Percentiles rank a stretch among this genome's conserved stretches.
Evolutionary conservation across 2,113 vertebrate species (phyloP).

Genomic region (Bos indicus): DNA sequence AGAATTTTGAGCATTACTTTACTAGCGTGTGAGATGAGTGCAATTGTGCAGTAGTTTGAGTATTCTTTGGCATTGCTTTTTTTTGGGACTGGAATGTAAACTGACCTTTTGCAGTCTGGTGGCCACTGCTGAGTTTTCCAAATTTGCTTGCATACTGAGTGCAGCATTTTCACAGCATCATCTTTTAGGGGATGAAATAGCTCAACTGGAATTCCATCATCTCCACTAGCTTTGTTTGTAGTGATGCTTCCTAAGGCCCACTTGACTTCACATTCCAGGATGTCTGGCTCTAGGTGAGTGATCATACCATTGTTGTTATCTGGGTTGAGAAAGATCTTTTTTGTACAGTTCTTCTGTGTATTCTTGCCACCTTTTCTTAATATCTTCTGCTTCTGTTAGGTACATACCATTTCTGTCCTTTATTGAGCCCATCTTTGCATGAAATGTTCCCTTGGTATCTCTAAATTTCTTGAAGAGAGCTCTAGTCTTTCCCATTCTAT

Average conservation of each 20-base stretch:
- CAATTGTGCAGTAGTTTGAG: neutral
- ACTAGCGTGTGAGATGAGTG: neutral
- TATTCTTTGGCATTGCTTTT: neutral
- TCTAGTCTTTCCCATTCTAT: neutral
- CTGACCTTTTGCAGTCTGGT: neutral
- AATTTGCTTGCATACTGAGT: neutral
- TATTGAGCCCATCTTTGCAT: neutral
- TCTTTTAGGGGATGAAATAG: neutral
- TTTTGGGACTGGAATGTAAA: neutral
- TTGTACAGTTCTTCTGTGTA: neutral
- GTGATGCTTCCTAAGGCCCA: neutral
- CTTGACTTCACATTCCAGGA: neutral
- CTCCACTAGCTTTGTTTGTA: rapidly evolving
- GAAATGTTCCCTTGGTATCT: neutral
- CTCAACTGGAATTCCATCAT: neutral
- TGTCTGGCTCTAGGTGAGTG: neutral
- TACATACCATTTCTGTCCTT: neutral
- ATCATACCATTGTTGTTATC: neutral
- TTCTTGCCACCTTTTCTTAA: neutral
- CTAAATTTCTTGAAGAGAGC: neutral
- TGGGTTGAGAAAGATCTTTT: neutral
- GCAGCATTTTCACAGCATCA: neutral
- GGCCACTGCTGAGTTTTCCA: neutral
- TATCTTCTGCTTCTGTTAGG: neutral
- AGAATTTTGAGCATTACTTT: neutral